Base-by-base conservation (phyloP, 2,113 vertebrate species). In the Bufo gargarizans region DNA sequence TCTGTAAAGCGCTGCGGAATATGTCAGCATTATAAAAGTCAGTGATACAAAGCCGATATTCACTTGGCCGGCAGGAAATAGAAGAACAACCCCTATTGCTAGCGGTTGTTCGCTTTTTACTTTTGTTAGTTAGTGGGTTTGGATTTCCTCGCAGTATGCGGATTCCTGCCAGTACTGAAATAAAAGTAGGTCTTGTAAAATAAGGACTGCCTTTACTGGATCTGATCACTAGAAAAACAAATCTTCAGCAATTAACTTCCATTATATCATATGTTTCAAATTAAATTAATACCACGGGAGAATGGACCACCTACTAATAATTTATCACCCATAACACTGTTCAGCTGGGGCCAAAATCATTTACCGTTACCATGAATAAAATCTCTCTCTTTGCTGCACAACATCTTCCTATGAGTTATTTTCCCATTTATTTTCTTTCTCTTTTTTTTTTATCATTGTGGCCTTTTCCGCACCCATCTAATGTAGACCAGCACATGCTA, bases 231-330 rank as follows among this genome's bases (percentile, higher is more conserved):
- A 22, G 55, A 59, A 33, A 80, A 33, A 80, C n/a, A 80, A 80
- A 80, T 33, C 55, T 58, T 6, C 19, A n/a, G 53, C 53, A 78
- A 78, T 78, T 77, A 77, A 3, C 65, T 67, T 67, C 65, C 10
- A 67, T 67, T 67, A 77, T 22, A 78, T 78, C 77, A 78, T 78
- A 78, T 78, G 77, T 50, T 78, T 78, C 50, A 14, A 20, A 78
- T 78, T 55, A 80, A 16, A n/a, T 59, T 58, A 33, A 16, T 59
- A 33, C 33, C 53, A 16, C 56, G 77, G 72, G 77, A 59, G 22
- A 80, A 58, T 17, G 55, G 77, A 80, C 77, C 77, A 80, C 77
- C 77, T 58, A 58, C 55, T 80, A 80, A 56, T 56, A 59, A 80
- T 58, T 10, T 80, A 80, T 80, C 19, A 80, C 77, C 77, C 53